Evolutionary conservation across 1,140 invertebrate genomes (phyloP).

Genomic region (Lordiphosa clarofinis): DNA sequence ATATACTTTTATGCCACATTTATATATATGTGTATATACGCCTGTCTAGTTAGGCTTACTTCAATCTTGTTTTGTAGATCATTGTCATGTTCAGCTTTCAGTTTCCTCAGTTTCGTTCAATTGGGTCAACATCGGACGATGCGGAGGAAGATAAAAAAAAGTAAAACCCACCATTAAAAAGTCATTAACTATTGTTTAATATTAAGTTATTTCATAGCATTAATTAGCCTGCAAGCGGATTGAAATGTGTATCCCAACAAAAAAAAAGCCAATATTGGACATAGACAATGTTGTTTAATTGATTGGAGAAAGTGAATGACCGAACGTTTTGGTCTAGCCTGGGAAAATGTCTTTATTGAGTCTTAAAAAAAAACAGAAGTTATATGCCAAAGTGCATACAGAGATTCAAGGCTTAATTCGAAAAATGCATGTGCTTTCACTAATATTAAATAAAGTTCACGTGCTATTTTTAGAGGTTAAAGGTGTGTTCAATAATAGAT

Average conservation of each 20-base stretch:
- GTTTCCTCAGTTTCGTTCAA: constrained; percentile 34
- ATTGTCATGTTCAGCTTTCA: constrained; percentile 42
- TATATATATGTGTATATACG: constrained; percentile 15
- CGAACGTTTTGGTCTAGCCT: constrained; percentile 28
- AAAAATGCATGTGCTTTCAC: too few relatives aligned
- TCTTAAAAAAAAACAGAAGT: background rate
- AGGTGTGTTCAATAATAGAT: too few relatives aligned
- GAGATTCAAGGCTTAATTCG: background rate
- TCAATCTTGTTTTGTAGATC: constrained; percentile 38
- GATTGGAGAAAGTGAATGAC: constrained; percentile 67
- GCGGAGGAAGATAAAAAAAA: constrained; percentile 22
- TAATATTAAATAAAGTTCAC: too few relatives aligned
- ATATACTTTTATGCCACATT: constrained; percentile 38
- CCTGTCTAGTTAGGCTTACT: constrained; percentile 41
- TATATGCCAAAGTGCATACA: constrained; percentile 41
- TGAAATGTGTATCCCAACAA: constrained; percentile 44
- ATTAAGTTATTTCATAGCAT: constrained; percentile 72
- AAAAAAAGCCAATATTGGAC: constrained; percentile 17
- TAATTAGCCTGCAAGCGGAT: constrained; percentile 63
- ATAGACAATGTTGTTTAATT: constrained; percentile 59
- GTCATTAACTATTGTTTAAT: constrained; percentile 71
- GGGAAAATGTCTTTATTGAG: constrained; percentile 64
- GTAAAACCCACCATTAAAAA: constrained; percentile 59
- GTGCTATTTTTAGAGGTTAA: too few relatives aligned
- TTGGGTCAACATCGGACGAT: constrained; percentile 47